These are phyloP conservation scores for Scaptomyza graminum DNA, from an alignment of 1,140 invertebrate species.

Conservation along the genomic window DNA sequence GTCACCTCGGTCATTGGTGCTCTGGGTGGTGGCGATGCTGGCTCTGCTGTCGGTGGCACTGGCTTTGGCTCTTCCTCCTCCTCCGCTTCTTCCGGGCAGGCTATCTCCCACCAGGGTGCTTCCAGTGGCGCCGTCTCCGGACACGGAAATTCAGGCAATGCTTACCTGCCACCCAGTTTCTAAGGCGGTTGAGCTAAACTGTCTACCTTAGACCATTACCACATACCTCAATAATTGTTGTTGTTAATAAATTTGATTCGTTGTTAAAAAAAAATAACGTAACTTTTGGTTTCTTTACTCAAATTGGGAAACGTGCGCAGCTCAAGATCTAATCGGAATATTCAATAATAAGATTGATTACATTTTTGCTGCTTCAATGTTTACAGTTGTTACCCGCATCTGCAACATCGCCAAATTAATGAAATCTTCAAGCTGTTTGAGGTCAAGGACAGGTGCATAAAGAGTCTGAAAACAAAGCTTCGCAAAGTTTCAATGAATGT, in stretches of 20 bases:
- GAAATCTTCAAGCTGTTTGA: slow-evolving; percentile 38
- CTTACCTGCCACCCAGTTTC: slow-evolving; percentile 81
- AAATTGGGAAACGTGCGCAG: background rate
- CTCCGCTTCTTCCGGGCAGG: slow-evolving; percentile 27
- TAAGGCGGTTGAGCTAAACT: slow-evolving; percentile 62
- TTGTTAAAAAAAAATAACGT: slow-evolving; percentile 56
- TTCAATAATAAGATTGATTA: slow-evolving; percentile 26
- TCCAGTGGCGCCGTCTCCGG: background rate
- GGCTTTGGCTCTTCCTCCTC: slow-evolving; percentile 24
- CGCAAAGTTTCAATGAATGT: slow-evolving; percentile 28
- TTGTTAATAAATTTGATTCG: slow-evolving; percentile 70
- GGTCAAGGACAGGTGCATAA: slow-evolving; percentile 31
- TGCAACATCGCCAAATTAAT: slow-evolving; percentile 26
- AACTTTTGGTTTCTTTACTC: slow-evolving; percentile 5
- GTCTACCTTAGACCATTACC: background rate
- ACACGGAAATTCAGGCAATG: slow-evolving; percentile 62
- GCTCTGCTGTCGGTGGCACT: slow-evolving; percentile 20
- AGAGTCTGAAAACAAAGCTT: background rate
- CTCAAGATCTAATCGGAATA: background rate
- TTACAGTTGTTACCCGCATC: slow-evolving; percentile 19
- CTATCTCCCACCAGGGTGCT: slow-evolving; percentile 9
- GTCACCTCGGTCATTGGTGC: slow-evolving; percentile 81
- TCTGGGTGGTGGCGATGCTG: slow-evolving; percentile 57
- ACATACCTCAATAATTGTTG: slow-evolving; percentile 15
- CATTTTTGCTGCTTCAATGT: slow-evolving; percentile 7